Conservation (phyloP, 2,888 invertebrate genomes). For the Epiblema foenella region DNA sequence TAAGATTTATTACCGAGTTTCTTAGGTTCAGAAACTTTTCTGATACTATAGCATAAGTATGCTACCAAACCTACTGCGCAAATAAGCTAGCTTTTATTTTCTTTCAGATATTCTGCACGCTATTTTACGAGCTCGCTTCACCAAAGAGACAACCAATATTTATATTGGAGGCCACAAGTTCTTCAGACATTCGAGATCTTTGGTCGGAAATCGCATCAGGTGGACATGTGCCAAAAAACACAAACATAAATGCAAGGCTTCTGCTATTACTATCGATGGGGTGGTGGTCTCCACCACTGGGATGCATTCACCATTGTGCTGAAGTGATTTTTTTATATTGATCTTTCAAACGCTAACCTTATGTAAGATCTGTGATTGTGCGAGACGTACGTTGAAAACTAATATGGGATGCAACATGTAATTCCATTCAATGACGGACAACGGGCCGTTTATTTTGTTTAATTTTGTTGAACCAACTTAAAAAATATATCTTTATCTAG, state of each 20-base stretch:
- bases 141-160: constrained; percentile 68
- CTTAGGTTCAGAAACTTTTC: not conserved
- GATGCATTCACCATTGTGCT: constrained; percentile 63
- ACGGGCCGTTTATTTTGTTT: not conserved
- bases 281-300: constrained; percentile 71
- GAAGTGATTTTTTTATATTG: constrained; percentile 9
- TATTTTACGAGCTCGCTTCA: constrained; percentile 65
- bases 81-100: not conserved
- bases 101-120: constrained; percentile 67
- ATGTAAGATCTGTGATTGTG: constrained; percentile 15
- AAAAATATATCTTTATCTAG: not conserved
- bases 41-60: not conserved
- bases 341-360: not conserved
- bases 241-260: constrained; percentile 74
- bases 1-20: not conserved
- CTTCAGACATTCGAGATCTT: constrained; percentile 74
- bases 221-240: constrained; percentile 80
- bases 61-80: not conserved
- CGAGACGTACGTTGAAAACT: not conserved
- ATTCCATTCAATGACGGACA: not conserved
- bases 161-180: constrained; percentile 74
- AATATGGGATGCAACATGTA: not conserved
- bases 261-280: constrained; percentile 74
- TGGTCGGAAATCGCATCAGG: constrained; percentile 72
- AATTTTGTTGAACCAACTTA: not conserved